These are phyloP conservation scores for Nesospiza acunhae DNA, from an alignment of 2,113 vertebrate genomes.

Conservation along the genomic window DNA sequence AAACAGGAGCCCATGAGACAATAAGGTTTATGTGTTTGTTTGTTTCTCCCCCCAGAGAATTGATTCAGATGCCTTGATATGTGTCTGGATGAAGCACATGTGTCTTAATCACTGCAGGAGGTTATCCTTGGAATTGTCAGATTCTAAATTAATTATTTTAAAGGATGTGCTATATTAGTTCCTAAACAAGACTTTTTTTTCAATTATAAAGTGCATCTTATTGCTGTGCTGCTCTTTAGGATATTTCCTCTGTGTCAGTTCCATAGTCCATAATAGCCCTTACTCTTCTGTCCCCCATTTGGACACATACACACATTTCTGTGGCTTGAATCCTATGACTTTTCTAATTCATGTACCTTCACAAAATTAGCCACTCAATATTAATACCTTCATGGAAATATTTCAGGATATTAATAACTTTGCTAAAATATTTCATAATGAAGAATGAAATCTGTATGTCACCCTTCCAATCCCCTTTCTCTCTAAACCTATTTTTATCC, in stretches of 20 bases:
- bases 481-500: not conserved
- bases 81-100: not conserved
- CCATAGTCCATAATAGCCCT: not conserved
- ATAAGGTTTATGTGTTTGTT: not conserved
- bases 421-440: not conserved
- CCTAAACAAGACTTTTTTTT: not conserved
- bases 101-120: not conserved
- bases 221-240: not conserved
- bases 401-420: not conserved
- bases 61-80: not conserved
- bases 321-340: not conserved
- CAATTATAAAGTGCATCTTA: not conserved
- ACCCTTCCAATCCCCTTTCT: not conserved
- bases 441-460: not conserved
- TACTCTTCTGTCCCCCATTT: not conserved
- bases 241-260: not conserved
- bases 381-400: not conserved
- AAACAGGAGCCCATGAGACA: not conserved
- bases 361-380: not conserved
- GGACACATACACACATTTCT: not conserved
- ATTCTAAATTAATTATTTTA: not conserved
- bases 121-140: not conserved
- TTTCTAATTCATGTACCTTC: not conserved
- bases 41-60: not conserved
- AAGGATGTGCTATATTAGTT: not conserved